A percentile compares a stretch with the other conserved stretches of the same genome.
phyloP scores from a whole-genome alignment of 2,113 vertebrate species.

The Trogon surrucura region DNA sequence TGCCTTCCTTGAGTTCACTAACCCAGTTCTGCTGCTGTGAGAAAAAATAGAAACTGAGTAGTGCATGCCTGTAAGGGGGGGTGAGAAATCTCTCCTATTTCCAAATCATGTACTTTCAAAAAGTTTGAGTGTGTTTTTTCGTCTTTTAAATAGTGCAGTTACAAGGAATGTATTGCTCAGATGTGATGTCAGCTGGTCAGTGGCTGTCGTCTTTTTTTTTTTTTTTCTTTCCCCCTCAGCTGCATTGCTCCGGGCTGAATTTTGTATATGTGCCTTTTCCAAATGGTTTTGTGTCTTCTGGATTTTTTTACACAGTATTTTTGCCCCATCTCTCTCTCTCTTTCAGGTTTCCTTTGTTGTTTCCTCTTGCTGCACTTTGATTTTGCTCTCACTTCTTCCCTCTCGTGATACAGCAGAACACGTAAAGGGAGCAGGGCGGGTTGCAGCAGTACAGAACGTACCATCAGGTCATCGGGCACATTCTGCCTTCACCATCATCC shows the following conservation, averaged over 20 bases:
- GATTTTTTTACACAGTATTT: neutral
- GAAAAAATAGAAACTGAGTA: neutral
- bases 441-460: neutral
- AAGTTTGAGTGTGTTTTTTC: neutral
- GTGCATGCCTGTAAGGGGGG: neutral
- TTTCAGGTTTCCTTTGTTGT: neutral
- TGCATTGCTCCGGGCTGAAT: neutral
- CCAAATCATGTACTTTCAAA: neutral
- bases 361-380: neutral
- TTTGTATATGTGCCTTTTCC: neutral
- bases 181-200: neutral
- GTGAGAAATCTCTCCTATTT: neutral
- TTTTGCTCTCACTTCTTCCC: neutral
- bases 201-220: neutral
- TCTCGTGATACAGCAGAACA: rapidly evolving
- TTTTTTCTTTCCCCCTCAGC: rapidly evolving
- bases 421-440: neutral
- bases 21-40: neutral
- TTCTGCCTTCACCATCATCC: neutral
- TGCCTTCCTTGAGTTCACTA: neutral
- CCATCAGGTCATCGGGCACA: neutral
- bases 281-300: neutral
- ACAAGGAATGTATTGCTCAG: neutral
- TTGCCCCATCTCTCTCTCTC: rapidly evolving
- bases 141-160: neutral